Evolutionary conservation across 2,888 invertebrate species (phyloP).

Genomic region (Acheta domesticus): DNA sequence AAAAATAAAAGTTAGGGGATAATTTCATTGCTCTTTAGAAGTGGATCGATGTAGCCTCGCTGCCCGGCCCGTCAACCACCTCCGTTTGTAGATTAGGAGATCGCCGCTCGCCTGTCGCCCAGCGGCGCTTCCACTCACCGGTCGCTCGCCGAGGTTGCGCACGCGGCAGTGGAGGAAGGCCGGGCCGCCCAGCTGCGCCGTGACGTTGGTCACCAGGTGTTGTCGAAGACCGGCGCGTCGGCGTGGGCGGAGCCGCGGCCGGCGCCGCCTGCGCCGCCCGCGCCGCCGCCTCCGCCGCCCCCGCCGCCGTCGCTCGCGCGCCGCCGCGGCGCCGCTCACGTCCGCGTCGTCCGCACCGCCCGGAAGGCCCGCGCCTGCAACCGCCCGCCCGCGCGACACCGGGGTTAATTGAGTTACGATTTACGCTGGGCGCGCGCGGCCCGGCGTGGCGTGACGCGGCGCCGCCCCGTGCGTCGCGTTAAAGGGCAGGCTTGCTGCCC

Average conservation of each 20-base stretch:
- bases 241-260: background rate
- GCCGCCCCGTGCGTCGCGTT: too few relatives aligned
- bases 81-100: too few relatives aligned
- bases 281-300: background rate
- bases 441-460: background rate
- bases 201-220: slow-evolving; percentile 72
- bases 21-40: too few relatives aligned
- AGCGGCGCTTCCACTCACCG: slow-evolving; percentile 50
- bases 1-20: too few relatives aligned
- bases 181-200: slow-evolving; percentile 71
- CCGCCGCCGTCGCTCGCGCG: background rate
- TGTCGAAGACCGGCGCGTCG: slow-evolving; percentile 49
- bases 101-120: too few relatives aligned
- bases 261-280: background rate
- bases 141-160: slow-evolving; percentile 69
- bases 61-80: too few relatives aligned
- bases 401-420: background rate
- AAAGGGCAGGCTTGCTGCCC: too few relatives aligned
- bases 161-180: slow-evolving; percentile 80
- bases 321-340: background rate
- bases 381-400: background rate
- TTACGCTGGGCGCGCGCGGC: background rate
- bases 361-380: slow-evolving; percentile 3
- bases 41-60: too few relatives aligned
- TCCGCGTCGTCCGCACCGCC: slow-evolving; percentile 20